Base-by-base conservation (phyloP, 1,140 invertebrate species). In the Sycophaga agraensis region DNA sequence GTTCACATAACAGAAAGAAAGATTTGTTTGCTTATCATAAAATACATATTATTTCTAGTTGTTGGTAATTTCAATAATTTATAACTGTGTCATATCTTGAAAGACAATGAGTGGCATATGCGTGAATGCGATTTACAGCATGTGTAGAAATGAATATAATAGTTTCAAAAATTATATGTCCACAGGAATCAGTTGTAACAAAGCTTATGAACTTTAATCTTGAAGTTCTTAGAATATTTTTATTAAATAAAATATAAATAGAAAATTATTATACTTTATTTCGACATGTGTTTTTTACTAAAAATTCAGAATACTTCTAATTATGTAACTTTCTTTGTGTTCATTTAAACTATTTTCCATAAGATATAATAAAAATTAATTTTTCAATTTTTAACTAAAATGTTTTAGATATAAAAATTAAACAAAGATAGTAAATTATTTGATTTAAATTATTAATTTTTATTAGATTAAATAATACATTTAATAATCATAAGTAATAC, bases 161-260 rank as follows among this genome's bases (percentile, higher is more conserved):
- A 19, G 40, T 55, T 55, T 55, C 31, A 40, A 56, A 56, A n/a
- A n/a, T n/a, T n/a, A n/a, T n/a, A n/a, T 40, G 21, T 40, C 45
- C 53, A 49, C 37, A 42, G 26, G 31, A 26, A 56, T 50, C 50
- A 35, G 40, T 49, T 24, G 49, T 46, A 22, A 56, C 11, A 56
- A 59, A 59, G 46, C 57, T 59, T 48, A 50, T 59, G 46, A 46
- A 42, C 35, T 61, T 53, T 12, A 7, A 42, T 28, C 11, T 48
- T 28, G 7, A 17, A 22, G 43, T 56, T 35, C 59, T 56, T 63
- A 63, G 43, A 63, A 45, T 54, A 56, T 63, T 56, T 39, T 51
- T 55, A 65, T 64, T 58, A 61, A 64, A 49, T 64, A 59, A 64
- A 59, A 54, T 48, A 63, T 17, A 58, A 42, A 57, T 57, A 35